phyloP scores from a whole-genome alignment of 1,140 invertebrate species.

The Lepidotrigona ventralis region DNA sequence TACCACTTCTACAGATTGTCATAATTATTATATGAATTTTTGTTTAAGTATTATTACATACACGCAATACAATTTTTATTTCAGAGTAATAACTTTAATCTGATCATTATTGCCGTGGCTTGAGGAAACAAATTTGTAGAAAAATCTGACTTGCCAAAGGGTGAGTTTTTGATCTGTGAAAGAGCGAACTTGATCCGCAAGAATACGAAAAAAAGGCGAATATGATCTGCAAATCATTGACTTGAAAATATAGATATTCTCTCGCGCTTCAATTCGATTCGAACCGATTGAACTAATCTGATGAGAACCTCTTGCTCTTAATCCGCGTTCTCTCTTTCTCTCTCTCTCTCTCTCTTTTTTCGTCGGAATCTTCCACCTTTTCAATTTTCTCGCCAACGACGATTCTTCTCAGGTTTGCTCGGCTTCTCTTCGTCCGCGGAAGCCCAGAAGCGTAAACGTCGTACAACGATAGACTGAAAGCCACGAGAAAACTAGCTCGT shows the following conservation, averaged over 20 bases:
- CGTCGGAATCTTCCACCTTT: not conserved
- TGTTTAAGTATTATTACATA: no score
- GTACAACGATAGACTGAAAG: not conserved
- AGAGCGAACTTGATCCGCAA: no score
- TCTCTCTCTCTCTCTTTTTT: not conserved
- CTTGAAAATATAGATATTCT: not conserved
- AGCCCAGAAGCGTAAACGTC: constrained; percentile 23
- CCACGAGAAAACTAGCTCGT: not conserved
- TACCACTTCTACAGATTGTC: no score
- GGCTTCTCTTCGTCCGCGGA: not conserved
- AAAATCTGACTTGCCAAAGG: no score
- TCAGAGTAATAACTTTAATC: no score
- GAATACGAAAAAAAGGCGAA: no score
- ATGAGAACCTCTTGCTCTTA: constrained; percentile 9
- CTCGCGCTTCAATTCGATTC: not conserved
- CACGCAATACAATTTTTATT: no score
- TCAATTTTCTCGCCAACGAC: constrained; percentile 1
- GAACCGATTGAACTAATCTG: not conserved
- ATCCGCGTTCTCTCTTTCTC: not conserved
- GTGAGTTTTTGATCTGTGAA: no score
- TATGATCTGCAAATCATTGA: no score
- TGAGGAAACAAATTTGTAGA: no score
- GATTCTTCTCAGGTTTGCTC: not conserved
- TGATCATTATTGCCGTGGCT: no score
- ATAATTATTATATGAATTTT: no score